Base-by-base conservation (phyloP, 2,113 vertebrate genomes). In the Scomber colias region DNA sequence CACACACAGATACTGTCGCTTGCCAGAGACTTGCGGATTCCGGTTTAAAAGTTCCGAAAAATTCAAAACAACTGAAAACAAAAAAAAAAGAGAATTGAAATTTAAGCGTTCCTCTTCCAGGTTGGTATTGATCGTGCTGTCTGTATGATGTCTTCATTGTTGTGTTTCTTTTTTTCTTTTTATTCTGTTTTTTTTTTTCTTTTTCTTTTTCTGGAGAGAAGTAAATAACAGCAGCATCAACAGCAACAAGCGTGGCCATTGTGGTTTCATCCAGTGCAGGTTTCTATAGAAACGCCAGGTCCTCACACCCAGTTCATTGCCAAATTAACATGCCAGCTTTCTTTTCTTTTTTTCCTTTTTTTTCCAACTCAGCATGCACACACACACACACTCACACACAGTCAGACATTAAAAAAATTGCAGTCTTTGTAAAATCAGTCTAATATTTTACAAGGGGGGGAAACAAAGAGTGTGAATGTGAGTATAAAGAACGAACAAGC, bases 61-160 rank as follows among this genome's bases (percentile, higher is more conserved):
- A 94, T 61, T 31, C 45, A 84, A 79, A 87, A 73, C 65, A 90
- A 88, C 90, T 75, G 89, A 93, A 95, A 94, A 93, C 95, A 90
- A 92, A 80, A 84, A 77, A 77, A 95, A 94, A 93, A 95, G 91
- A 92, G 81, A 84, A 77, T 65, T 81, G 56, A 87, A 81, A 73
- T 46, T 27, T 48, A 79, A 85, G 84, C 81, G 55, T 91, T 88
- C 88, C 35, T 95, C 86, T 92, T 93, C 90, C 92, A 89, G 89
- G 92, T 93, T 83, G 71, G 76, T 95, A 87, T 95, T 89, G 90
- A 95, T 92, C 89, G 89, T 93, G 85, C 91, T 92, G 92, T 95
- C 93, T 88, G 91, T 93, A 93, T 94, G 94, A 94, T 92, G 92
- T 95, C 92, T 89, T 93, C 82, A 91, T 92, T 76, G 88, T 87